Evolutionary conservation across 2,888 invertebrate species (phyloP).

Genomic region (Limulus polyphemus): DNA sequence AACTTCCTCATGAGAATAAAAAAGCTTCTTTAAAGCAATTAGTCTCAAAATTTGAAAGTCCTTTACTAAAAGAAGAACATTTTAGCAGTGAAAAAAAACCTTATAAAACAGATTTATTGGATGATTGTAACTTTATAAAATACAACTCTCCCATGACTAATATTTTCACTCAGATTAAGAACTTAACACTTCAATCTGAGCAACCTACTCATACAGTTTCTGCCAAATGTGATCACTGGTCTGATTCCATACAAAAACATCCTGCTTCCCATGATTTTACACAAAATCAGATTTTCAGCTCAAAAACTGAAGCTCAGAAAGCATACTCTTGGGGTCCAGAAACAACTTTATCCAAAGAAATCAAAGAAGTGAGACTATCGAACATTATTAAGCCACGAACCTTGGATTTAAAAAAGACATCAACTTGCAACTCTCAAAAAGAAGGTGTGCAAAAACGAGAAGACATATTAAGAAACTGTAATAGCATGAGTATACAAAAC

Average conservation of each 20-base stretch:
- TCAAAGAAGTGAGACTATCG: too few relatives aligned
- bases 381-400: too few relatives aligned
- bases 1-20: conserved; percentile 15
- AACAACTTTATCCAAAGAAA: too few relatives aligned
- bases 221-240: neutral
- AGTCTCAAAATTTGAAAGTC: conserved; percentile 27
- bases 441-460: too few relatives aligned
- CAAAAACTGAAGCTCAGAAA: too few relatives aligned
- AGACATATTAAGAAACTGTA: too few relatives aligned
- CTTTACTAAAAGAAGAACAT: neutral
- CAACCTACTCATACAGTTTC: neutral
- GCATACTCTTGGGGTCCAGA: too few relatives aligned
- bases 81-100: neutral
- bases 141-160: neutral
- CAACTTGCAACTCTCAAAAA: too few relatives aligned
- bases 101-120: neutral
- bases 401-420: too few relatives aligned
- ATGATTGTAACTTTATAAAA: neutral
- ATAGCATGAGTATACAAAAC: too few relatives aligned
- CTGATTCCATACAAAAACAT: neutral
- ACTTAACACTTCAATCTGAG: conserved; percentile 1
- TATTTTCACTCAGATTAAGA: conserved; percentile 1
- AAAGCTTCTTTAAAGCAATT: conserved; percentile 29
- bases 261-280: too few relatives aligned
- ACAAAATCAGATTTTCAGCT: too few relatives aligned